These are phyloP conservation scores for Gyps fulvus DNA, from an alignment of 2,113 vertebrate species.

Conservation along the genomic window DNA sequence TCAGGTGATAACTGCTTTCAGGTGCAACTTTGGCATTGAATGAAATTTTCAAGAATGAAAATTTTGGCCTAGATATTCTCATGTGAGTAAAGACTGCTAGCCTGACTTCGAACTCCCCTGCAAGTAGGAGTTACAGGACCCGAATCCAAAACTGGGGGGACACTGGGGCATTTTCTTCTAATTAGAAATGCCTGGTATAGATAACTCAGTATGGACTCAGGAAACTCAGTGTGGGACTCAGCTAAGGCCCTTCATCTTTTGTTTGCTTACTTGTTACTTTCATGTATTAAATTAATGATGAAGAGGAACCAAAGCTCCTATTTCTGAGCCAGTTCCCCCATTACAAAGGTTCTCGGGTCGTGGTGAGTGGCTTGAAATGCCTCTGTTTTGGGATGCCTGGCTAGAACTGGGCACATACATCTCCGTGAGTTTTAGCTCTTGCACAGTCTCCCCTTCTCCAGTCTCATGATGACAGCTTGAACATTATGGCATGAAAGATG, in stretches of 20 bases:
- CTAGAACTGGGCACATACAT: too few relatives aligned
- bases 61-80: not conserved
- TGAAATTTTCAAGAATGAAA: not conserved
- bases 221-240: not conserved
- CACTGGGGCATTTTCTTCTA: not conserved
- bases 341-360: not conserved
- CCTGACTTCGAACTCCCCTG: not conserved
- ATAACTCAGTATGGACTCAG: not conserved
- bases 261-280: not conserved
- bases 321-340: not conserved
- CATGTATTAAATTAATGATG: not conserved
- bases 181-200: not conserved
- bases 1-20: not conserved
- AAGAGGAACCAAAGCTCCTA: not conserved
- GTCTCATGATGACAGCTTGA: not conserved
- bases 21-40: not conserved
- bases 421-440: fast-evolving
- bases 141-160: not conserved
- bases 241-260: not conserved
- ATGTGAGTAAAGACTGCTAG: not conserved
- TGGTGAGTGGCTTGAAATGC: not conserved
- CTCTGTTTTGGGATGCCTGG: not conserved
- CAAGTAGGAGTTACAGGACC: not conserved
- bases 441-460: not conserved
- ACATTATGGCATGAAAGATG: not conserved